Evolutionary conservation across 1,140 invertebrate genomes (phyloP).

Genomic region (Papilio aristodemus): DNA sequence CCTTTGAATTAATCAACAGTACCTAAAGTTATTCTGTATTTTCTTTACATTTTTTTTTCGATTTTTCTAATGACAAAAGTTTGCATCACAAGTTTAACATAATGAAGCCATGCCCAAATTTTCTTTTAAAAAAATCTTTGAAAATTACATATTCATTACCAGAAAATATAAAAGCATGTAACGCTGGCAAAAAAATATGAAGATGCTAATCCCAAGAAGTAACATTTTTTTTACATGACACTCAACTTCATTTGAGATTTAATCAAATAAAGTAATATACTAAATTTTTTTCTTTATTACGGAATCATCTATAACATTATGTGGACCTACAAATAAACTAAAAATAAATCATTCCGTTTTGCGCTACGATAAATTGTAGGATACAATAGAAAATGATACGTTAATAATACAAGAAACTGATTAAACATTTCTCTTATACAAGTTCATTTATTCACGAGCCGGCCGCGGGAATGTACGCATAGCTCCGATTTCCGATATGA

Average conservation of each 20-base stretch:
- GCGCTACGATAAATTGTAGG: background rate
- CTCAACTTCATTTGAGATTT: no score
- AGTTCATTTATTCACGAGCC: conserved; percentile 29
- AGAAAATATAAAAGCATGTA: no score
- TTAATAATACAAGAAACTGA: conserved; percentile 17
- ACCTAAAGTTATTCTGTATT: background rate
- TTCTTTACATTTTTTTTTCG: background rate
- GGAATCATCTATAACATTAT: background rate
- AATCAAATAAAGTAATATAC: no score
- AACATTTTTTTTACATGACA: no score
- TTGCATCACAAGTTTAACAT: background rate
- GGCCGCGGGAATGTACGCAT: conserved; percentile 23
- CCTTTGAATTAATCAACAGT: conserved; percentile 13
- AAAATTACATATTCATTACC: no score
- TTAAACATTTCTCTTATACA: conserved; percentile 32
- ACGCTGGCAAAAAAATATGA: no score
- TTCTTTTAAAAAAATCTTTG: no score
- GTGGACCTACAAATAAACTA: background rate
- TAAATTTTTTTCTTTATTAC: no score
- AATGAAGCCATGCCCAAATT: no score
- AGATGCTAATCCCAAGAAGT: no score
- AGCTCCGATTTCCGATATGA: conserved; percentile 35
- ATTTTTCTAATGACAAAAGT: background rate
- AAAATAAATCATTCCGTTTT: background rate
- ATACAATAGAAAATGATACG: conserved; percentile 18